Base-by-base conservation (phyloP, 1,140 invertebrate species). In the Pseudomyrmex dendroicus region DNA sequence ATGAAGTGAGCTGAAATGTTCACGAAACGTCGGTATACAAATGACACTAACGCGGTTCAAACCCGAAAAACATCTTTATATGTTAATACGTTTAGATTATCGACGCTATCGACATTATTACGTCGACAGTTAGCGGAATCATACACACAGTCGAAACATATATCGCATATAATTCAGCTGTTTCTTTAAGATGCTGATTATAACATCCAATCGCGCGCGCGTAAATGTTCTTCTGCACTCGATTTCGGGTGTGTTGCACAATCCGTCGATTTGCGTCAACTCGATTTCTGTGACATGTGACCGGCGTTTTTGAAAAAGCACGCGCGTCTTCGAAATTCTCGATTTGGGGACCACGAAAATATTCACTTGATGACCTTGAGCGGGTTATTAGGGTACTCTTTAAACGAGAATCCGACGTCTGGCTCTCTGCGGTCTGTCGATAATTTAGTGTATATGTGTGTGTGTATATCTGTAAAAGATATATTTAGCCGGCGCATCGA, bases 361-460 rank as follows among this genome's bases (percentile, higher is more conserved):
- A 88, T 59, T 52, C 17, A 48, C 35, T 46, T 67, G 67, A 50
- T 52, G 86, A 87, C 86, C 87, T 88, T 85, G 87, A 25, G 17
- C 74, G 63, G 48, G 82, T 88, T 86, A 86, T 88, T 88, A 80
- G 85, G 74, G 25, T 87, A 70, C 76, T 56, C 67, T 88, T 87
- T 87, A 82, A 88, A 78, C 83, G 61, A 61, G 54, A 87, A 77
- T 87, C 67, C 77, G 64, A 82, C 63, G 48, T 82, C 35, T 82
- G 35, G 61, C 52, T 74, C 70, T 87, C 56, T 46, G 68, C 59
- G 10, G 72, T 70, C 85, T 67, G 86, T 87, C 86, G 85, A 88
- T 88, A 87, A 83, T 62, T 22, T 35, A 20, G 22, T 48, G 76
- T 85, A 48, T 73, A 35, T 35, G 35, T 35, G 35, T 35, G 22